Percentiles rank a stretch among this genome's conserved stretches.
These are phyloP conservation scores for Zygogramma bicolorata DNA, from an alignment of 2,888 invertebrate genomes.

Conservation along the genomic window DNA sequence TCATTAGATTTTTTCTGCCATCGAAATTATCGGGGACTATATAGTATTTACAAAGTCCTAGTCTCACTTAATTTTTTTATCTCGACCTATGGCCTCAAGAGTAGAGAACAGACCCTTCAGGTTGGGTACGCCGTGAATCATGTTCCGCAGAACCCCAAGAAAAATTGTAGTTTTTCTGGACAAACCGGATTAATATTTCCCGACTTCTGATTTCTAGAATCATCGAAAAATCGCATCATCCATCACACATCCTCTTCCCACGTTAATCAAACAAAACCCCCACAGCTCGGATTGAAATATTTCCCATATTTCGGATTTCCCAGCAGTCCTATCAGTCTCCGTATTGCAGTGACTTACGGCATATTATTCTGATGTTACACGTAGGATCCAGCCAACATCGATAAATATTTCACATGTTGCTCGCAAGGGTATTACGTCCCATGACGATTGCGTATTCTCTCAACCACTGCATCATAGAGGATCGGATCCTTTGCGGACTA, in stretches of 20 bases:
- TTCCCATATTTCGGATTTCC: conserved; percentile 54
- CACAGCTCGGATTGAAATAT: conserved; percentile 24
- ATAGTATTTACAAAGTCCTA: too few relatives aligned
- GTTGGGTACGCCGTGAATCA: too few relatives aligned
- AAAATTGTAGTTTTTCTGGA: too few relatives aligned
- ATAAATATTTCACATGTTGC: conserved; percentile 27
- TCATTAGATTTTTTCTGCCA: too few relatives aligned
- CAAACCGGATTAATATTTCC: neutral
- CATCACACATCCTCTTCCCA: neutral
- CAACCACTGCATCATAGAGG: neutral
- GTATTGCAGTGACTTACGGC: conserved; percentile 39
- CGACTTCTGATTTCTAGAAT: neutral
- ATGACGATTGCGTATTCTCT: neutral
- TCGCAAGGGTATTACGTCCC: conserved; percentile 10
- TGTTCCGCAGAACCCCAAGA: too few relatives aligned
- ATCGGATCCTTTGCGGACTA: neutral
- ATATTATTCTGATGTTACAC: conserved; percentile 30
- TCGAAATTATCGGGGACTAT: too few relatives aligned
- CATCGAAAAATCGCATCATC: neutral
- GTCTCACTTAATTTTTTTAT: too few relatives aligned
- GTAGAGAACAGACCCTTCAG: too few relatives aligned
- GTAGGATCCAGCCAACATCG: conserved; percentile 16
- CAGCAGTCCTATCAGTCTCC: conserved; percentile 55
- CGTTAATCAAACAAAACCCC: conserved; percentile 5
- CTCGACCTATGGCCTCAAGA: too few relatives aligned